A percentile compares a stretch with the other conserved stretches of the same genome.
phyloP scores from a whole-genome alignment of 2,888 invertebrate genomes.

The Catonia carolina region DNA sequence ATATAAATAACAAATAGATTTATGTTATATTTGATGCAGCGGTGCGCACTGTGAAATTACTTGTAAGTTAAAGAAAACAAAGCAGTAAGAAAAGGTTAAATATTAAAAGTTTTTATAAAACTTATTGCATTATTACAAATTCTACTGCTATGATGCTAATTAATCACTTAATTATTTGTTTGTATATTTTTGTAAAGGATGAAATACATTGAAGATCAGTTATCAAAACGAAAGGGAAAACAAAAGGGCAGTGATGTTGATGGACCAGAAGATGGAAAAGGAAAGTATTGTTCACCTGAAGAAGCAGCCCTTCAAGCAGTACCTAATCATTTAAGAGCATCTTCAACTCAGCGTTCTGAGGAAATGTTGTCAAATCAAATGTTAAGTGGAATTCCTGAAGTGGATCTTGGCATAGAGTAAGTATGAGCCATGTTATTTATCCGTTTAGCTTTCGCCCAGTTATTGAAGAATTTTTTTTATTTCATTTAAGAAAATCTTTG shows the following conservation, averaged over 20 bases:
- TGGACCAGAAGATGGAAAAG: conserved; percentile 41
- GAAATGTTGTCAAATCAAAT: conserved; percentile 99
- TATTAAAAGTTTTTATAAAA: no score
- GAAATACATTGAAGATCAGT: conserved; percentile 79
- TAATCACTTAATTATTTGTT: no score
- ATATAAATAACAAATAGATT: no score
- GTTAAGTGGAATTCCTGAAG: conserved; percentile 98
- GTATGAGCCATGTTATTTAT: conserved; percentile 34
- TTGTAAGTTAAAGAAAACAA: no score
- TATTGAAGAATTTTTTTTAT: no score
- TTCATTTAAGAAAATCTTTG: no score
- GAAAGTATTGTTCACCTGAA: conserved; percentile 71
- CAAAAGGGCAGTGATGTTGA: conserved; percentile 44
- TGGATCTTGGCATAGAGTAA: conserved; percentile 95
- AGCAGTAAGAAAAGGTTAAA: no score
- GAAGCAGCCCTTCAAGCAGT: conserved; percentile 84
- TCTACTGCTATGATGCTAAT: no score
- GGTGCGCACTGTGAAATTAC: no score
- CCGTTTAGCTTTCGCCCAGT: no score
- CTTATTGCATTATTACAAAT: no score
- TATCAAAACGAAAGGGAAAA: conserved; percentile 75
- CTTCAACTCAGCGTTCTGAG: conserved; percentile 83
- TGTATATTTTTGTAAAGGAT: conserved; percentile 45
- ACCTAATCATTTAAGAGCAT: conserved; percentile 80
- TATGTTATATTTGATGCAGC: no score